phyloP scores from a whole-genome alignment of 2,797 vertebrate genomes.

The Brachyrhaphis roseni region DNA sequence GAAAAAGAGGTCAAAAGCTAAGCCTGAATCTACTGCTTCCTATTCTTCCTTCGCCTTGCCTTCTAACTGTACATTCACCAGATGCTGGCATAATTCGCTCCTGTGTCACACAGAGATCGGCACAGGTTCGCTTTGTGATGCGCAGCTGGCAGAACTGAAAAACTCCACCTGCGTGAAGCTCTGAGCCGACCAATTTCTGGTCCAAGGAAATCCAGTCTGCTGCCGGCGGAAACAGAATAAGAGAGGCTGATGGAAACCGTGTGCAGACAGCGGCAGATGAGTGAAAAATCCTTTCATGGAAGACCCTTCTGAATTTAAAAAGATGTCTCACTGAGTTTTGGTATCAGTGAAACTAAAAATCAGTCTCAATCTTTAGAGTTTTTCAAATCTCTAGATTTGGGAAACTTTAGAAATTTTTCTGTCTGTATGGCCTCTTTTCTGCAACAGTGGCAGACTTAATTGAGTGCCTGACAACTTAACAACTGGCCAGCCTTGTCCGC shows the following conservation, averaged over 20 bases:
- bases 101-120: constrained; percentile 30
- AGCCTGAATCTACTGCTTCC: constrained; percentile 5
- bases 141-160: constrained; percentile 21
- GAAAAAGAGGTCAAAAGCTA: constrained; percentile 28
- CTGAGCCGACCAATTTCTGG: constrained; percentile 25
- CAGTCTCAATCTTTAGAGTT: too few relatives aligned
- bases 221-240: constrained; percentile 18
- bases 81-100: constrained; percentile 32
- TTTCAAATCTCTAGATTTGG: too few relatives aligned
- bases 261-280: constrained; percentile 11
- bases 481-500: constrained; percentile 42
- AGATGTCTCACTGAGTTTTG: neutral
- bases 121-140: constrained; percentile 41
- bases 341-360: neutral
- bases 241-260: constrained; percentile 12
- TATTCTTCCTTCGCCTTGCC: constrained; percentile 22
- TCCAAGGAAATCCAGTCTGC: constrained; percentile 22
- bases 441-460: constrained; percentile 53
- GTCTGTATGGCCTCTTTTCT: constrained; percentile 3
- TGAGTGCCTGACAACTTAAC: constrained; percentile 60
- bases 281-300: constrained; percentile 13
- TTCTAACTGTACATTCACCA: constrained; percentile 35
- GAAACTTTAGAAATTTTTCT: constrained; percentile 4
- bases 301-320: neutral
- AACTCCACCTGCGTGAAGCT: constrained; percentile 34